Conservation (phyloP, 2,797 vertebrate species). For the Rhyacichthys aspro region DNA sequence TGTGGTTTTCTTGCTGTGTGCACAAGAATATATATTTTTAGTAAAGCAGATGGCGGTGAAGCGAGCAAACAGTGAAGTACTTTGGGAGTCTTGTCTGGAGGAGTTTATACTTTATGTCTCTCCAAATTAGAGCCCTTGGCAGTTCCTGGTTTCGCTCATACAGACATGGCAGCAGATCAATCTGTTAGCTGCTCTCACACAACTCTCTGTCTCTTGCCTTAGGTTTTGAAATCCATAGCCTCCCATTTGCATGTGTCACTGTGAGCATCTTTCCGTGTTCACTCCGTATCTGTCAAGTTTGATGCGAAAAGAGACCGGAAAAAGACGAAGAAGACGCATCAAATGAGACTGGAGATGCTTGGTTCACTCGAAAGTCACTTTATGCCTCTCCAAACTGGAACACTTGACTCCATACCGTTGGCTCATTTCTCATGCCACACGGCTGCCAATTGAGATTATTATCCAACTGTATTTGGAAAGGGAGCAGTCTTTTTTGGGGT, state of each 20-base stretch:
- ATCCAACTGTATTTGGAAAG: slow-evolving; percentile 50
- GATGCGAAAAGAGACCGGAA: slow-evolving; percentile 13
- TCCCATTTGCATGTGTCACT: slow-evolving; percentile 51
- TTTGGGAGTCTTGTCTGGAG: slow-evolving; percentile 39
- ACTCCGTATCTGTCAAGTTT: slow-evolving; percentile 21
- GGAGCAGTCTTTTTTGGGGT: slow-evolving; percentile 8
- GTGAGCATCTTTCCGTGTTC: slow-evolving; percentile 4
- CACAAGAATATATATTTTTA: slow-evolving; percentile 12
- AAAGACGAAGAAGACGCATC: neutral
- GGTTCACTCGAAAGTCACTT: too few species aligned
- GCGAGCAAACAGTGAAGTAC: slow-evolving; percentile 23
- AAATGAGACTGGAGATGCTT: slow-evolving; percentile 31
- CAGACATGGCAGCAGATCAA: slow-evolving; percentile 58
- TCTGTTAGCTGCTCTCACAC: slow-evolving; percentile 28
- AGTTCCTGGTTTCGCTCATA: slow-evolving; percentile 44
- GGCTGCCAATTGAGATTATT: slow-evolving; percentile 61
- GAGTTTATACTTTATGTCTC: slow-evolving; percentile 61
- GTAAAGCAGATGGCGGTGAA: slow-evolving; percentile 58
- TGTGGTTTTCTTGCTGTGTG: slow-evolving; percentile 11
- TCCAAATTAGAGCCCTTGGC: slow-evolving; percentile 66
- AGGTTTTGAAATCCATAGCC: slow-evolving; percentile 36
- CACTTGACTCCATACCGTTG: slow-evolving; percentile 54
- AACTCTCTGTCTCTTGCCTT: slow-evolving; percentile 15
- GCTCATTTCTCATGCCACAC: slow-evolving; percentile 51
- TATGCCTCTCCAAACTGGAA: slow-evolving; percentile 55